phyloP scores from a whole-genome alignment of 2,888 invertebrate species.

The Polyploca ridens region DNA sequence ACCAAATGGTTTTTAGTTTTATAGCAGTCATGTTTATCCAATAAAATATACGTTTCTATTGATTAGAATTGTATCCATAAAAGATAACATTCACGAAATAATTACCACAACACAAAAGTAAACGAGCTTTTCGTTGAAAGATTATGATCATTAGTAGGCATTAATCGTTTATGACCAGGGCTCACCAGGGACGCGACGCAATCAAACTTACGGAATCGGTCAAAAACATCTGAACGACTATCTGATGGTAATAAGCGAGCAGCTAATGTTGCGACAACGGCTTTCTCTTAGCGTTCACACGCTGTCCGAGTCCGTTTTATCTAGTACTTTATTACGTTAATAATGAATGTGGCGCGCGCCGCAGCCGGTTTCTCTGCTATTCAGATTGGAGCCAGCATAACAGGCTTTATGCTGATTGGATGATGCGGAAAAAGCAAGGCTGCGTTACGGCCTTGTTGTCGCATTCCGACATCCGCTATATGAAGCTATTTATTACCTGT shows the following conservation, averaged over 20 bases:
- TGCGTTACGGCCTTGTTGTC: constrained; percentile 76
- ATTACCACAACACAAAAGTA: constrained; percentile 39
- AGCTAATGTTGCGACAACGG: constrained; percentile 75
- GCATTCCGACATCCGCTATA: constrained; percentile 69
- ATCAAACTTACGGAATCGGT: constrained; percentile 57
- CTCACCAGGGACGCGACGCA: constrained; percentile 40
- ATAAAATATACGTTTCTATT: constrained; percentile 16
- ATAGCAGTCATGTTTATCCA: constrained; percentile 30
- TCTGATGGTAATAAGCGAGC: constrained; percentile 63
- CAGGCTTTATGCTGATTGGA: constrained; percentile 76
- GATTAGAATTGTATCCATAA: constrained; percentile 27
- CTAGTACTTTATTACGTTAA: constrained; percentile 81
- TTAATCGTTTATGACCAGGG: constrained; percentile 52
- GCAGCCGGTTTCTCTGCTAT: constrained; percentile 75
- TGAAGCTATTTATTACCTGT: constrained; percentile 67
- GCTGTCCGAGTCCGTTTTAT: constrained; percentile 80
- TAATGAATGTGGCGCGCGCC: constrained; percentile 77
- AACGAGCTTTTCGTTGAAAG: constrained; percentile 47
- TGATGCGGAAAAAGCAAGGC: constrained; percentile 80
- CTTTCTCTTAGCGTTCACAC: constrained; percentile 82
- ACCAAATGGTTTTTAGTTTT: constrained; percentile 37
- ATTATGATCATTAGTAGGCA: constrained; percentile 54
- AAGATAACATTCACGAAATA: constrained; percentile 40
- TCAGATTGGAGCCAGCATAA: constrained; percentile 67
- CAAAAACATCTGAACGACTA: constrained; percentile 56